Conservation (phyloP, 1,140 invertebrate genomes). For the Tribolium castaneum region DNA sequence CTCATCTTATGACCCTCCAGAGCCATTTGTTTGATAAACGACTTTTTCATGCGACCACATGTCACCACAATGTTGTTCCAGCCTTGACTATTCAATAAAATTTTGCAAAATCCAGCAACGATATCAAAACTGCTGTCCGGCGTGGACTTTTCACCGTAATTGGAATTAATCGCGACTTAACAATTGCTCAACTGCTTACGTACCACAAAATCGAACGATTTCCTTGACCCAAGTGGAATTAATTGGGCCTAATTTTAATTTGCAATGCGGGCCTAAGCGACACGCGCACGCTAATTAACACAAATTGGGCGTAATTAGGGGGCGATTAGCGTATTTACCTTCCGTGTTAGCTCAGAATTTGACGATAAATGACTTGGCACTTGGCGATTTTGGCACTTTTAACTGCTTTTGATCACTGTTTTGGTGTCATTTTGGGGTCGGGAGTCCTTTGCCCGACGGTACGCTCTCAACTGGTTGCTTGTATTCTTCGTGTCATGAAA, state of each 20-base stretch:
- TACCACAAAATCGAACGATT: background rate
- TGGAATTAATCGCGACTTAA: background rate
- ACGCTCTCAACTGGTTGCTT: slow-evolving; percentile 16
- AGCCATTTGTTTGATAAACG: background rate
- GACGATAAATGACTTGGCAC: too few species aligned
- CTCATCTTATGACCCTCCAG: background rate
- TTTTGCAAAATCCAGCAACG: background rate
- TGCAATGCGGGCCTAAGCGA: background rate
- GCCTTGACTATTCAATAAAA: background rate
- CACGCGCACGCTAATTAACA: background rate
- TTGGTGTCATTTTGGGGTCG: slow-evolving; percentile 2
- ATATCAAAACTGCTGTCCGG: slow-evolving; percentile 14
- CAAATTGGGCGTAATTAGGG: background rate
- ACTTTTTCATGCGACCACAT: background rate
- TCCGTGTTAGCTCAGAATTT: background rate
- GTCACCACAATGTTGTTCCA: background rate
- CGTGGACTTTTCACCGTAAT: slow-evolving; percentile 21
- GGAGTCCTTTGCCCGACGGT: slow-evolving; percentile 15
- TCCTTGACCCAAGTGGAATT: background rate
- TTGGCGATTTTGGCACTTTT: background rate
- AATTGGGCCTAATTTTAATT: slow-evolving; percentile 3
- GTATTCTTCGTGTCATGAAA: slow-evolving; percentile 17
- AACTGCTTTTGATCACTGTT: background rate
- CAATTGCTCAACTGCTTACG: slow-evolving; percentile 21
- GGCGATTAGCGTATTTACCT: background rate